A percentile compares a stretch with the other conserved stretches of the same genome.
These are phyloP conservation scores for Dinothrombium tinctorium DNA, from an alignment of 1,140 invertebrate genomes.

Conservation along the genomic window DNA sequence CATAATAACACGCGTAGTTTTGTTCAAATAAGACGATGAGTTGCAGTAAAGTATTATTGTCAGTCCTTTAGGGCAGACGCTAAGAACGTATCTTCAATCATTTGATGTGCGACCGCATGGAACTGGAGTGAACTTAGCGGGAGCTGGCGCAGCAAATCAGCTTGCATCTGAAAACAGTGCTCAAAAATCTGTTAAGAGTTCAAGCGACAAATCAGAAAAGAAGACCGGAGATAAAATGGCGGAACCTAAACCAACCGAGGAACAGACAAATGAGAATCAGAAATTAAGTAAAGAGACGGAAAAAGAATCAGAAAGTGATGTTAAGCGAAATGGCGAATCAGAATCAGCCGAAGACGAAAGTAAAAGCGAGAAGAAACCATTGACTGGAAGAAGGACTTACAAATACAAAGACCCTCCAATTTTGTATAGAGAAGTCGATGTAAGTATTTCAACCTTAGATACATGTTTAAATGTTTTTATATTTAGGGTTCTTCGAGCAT, in stretches of 20 bases:
- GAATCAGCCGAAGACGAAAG: too few species aligned
- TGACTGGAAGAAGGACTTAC: slow-evolving; percentile 23
- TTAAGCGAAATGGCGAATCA: too few species aligned
- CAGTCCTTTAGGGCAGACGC: slow-evolving; percentile 32
- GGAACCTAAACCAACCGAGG: slow-evolving; percentile 16
- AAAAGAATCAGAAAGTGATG: neutral
- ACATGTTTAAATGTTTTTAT: neutral
- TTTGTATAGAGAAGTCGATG: slow-evolving; percentile 47
- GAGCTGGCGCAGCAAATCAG: too few species aligned
- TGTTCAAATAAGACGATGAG: too few species aligned
- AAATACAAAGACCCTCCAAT: slow-evolving; percentile 43
- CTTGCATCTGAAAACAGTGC: too few species aligned
- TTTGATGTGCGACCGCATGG: slow-evolving; percentile 23
- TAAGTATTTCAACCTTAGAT: slow-evolving; percentile 23
- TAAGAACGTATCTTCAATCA: slow-evolving; percentile 28
- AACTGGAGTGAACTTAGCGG: slow-evolving; percentile 15
- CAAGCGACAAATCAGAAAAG: neutral
- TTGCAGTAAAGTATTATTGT: neutral
- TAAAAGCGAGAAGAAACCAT: slow-evolving; percentile 43
- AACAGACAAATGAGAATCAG: slow-evolving; percentile 6
- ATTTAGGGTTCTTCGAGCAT: slow-evolving; percentile 34
- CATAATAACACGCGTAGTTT: too few species aligned
- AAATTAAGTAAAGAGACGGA: neutral
- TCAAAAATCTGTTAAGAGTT: too few species aligned
- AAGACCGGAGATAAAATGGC: too few species aligned